Evolutionary conservation across 1,140 invertebrate genomes (phyloP), one percentile per base, ranked within the genome.

Genomic region (Samia ricini): DNA sequence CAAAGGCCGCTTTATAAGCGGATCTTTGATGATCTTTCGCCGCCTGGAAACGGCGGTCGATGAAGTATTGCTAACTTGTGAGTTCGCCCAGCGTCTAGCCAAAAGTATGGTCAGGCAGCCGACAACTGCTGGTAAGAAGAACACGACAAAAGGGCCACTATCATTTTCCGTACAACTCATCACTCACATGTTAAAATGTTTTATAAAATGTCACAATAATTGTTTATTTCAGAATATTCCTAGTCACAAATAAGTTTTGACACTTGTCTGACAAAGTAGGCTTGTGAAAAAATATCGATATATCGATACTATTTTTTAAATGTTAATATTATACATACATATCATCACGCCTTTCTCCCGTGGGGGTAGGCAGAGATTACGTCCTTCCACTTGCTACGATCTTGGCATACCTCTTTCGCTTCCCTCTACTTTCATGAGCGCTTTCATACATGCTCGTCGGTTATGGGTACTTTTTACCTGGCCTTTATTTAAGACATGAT

Each of bases 111-210:
- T 90, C 82, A 91, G 71, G 71, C 86, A 88, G 74, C 88, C 90
- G 72, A 89, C 82, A 69, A 89, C 79, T 67, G 88, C 88, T 72
- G 90, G 88, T 82, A 91, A 72, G 79, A 90, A 88, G 83, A 90
- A 89, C 78, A 90, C 85, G 82, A 91, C 88, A 87, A 91, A 89
- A 81, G 88, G 83, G 70, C 88, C 84, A 86, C 88, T 89, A 80
- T 91, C 89, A 89, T 89, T 89, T 88, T 91, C 88, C 76, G 82
- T 88, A 89, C 88, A 90, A 90, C 88, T 91, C 90, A 91, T 91
- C 87, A 90, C 89, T 90, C 77, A 90, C 89, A 91, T 91, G 87
- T 77, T 79, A 77, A 70, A 79, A 71, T 73, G 54, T 68, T 73
- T 69, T 70, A 74, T 79, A 83, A 81, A 77, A 74, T 80, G 56